Evolutionary conservation across 2,113 vertebrate genomes (phyloP), one percentile per base, ranked within the genome.

Genomic region (Oreamnos americanus): DNA sequence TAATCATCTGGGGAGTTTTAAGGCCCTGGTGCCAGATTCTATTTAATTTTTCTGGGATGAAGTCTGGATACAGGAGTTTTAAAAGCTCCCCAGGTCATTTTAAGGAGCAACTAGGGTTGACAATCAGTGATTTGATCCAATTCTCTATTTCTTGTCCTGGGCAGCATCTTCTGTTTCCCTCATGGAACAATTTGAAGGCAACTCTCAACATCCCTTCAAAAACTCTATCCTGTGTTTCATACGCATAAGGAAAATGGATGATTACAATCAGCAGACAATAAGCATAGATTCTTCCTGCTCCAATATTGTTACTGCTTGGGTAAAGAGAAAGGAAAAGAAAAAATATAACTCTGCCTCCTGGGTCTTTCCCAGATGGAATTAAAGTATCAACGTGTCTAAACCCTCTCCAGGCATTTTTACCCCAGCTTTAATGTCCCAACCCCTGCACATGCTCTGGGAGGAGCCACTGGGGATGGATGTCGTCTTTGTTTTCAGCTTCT

Each of bases 401-500:
- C 60, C 51, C 11, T 92, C 74, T 7, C 17, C 5, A 6, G 9
- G 45, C 11, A 25, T 36, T 79, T 95, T 78, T 53, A 28, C 49
- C 83, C 43, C 43, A 9, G 11, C 23, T 76, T 6, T 3, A 90
- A 81, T 55, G n/a, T 51, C 33, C 19, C 23, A 55, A 53, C 9
- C 33, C 33, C 33, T 82, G 30, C 90, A 17, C 1, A 0, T 51
- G 85, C 12, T 85, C 25, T 76, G 36, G 43, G 78, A 94, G 91
- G 62, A 83, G 23, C 17, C 93, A 25, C 51, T 82, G 13, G 43
- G 36, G 30, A 21, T 82, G 81, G 87, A 45, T 78, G 55, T 88
- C 62, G 43, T 89, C 58, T 92, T 92, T 94, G 88, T 97, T 95
- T 97, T 84, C 43, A 51, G 57, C 26, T 78, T 8, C 78, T 57